phyloP scores from a whole-genome alignment of 2,113 vertebrate species.

The Zosterops japonicus region DNA sequence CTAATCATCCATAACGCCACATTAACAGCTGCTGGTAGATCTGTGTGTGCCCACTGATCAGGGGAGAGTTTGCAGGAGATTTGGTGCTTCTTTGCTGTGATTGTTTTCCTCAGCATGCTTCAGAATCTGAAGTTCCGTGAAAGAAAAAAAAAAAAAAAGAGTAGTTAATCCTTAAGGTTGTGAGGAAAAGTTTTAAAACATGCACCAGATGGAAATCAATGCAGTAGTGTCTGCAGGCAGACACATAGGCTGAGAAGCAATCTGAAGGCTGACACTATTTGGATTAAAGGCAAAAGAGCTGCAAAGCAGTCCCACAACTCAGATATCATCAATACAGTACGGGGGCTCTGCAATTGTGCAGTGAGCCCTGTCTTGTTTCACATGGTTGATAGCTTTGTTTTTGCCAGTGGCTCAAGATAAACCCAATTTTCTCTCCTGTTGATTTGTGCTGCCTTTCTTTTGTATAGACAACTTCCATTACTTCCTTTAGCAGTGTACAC shows the following conservation, averaged over 20 bases:
- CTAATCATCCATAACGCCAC: slow-evolving; percentile 39
- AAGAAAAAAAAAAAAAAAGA: not conserved
- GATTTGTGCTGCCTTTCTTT: slow-evolving; percentile 34
- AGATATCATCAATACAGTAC: not conserved
- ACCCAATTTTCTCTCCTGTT: not conserved
- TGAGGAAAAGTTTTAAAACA: not conserved
- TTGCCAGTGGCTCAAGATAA: slow-evolving; percentile 17
- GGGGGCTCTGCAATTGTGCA: not conserved
- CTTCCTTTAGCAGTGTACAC: not conserved
- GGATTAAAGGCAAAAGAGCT: not conserved
- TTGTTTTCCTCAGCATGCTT: not conserved
- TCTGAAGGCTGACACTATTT: not conserved
- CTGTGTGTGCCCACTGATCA: slow-evolving; percentile 13
- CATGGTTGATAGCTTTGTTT: not conserved
- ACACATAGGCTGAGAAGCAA: not conserved
- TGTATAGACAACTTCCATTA: slow-evolving; percentile 16
- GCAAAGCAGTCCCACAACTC: not conserved
- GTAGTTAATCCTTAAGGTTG: not conserved
- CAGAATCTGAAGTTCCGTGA: not conserved
- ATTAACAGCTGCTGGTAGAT: slow-evolving; percentile 55
- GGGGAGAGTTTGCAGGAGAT: not conserved
- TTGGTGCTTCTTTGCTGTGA: slow-evolving; percentile 41
- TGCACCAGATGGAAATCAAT: slow-evolving; percentile 36
- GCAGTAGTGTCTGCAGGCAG: slow-evolving; percentile 30
- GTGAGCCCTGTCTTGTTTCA: not conserved